Evolutionary conservation across 2,888 invertebrate species (phyloP).

Genomic region (Cremastinae sp.): DNA sequence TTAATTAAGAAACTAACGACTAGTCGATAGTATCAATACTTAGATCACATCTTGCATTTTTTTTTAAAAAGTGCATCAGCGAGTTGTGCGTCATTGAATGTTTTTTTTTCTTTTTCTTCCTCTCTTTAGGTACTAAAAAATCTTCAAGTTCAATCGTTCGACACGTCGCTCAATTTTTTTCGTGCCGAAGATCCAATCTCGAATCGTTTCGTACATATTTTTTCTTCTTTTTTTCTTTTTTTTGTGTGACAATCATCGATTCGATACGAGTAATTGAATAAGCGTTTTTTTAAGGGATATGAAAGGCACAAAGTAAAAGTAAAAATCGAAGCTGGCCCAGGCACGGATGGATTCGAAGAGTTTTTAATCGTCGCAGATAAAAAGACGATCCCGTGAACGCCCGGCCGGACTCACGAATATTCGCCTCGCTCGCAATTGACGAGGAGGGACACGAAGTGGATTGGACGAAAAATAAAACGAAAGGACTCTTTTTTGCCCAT

Average conservation of each 20-base stretch:
- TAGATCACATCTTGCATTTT: constrained; percentile 69
- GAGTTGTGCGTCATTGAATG: constrained; percentile 79
- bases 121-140: constrained; percentile 55
- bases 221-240: constrained; percentile 16
- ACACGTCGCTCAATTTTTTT: constrained; percentile 3
- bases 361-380: constrained; percentile 53
- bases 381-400: constrained; percentile 36
- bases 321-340: constrained; percentile 70
- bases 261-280: constrained; percentile 50
- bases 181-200: constrained; percentile 67
- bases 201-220: constrained; percentile 66
- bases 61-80: constrained; percentile 74
- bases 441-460: constrained; percentile 10
- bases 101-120: constrained; percentile 60
- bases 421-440: constrained; percentile 27
- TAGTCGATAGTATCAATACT: constrained; percentile 63
- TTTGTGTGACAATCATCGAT: constrained; percentile 46
- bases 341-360: constrained; percentile 65
- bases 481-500: constrained; percentile 49
- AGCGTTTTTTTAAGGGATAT: constrained; percentile 60
- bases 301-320: constrained; percentile 77
- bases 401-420: constrained; percentile 48
- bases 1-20: constrained; percentile 42
- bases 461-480: constrained; percentile 23
- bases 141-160: constrained; percentile 9